phyloP scores from a whole-genome alignment of 2,888 invertebrate species.

The Xestia rhomboidea region DNA sequence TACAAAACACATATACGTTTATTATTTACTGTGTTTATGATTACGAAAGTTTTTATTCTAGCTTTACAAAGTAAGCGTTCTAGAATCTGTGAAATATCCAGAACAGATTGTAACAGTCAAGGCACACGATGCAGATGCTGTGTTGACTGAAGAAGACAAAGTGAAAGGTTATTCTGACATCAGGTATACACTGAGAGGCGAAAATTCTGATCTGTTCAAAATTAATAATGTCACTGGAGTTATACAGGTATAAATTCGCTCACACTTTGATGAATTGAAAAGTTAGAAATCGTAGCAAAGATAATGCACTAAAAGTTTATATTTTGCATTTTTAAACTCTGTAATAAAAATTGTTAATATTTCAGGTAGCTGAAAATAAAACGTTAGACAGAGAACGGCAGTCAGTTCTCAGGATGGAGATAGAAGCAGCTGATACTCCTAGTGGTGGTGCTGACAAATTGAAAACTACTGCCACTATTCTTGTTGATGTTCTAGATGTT shows the following conservation, averaged over 20 bases:
- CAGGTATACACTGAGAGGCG: conserved; percentile 93
- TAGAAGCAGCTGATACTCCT: conserved; percentile 94
- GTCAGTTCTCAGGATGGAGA: conserved; percentile 92
- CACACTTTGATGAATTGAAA: background rate
- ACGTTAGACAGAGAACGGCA: conserved; percentile 94
- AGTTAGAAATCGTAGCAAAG: background rate
- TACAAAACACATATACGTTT: background rate
- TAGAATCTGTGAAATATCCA: conserved; percentile 93
- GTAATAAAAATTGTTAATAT: background rate
- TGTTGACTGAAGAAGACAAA: conserved; percentile 90
- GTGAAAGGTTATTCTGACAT: conserved; percentile 92
- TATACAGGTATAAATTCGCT: conserved; percentile 87
- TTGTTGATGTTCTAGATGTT: conserved; percentile 93
- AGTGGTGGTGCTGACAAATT: conserved; percentile 92
- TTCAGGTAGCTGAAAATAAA: conserved; percentile 91
- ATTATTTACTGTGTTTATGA: background rate
- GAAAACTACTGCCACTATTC: conserved; percentile 91
- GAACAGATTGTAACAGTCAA: conserved; percentile 92
- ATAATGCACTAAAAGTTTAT: background rate
- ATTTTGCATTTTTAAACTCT: background rate
- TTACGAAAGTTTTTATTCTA: conserved; percentile 64
- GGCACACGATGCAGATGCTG: conserved; percentile 93
- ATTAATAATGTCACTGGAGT: conserved; percentile 93
- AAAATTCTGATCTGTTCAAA: conserved; percentile 93
- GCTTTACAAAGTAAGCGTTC: conserved; percentile 93